Conservation (phyloP, 2,888 invertebrate species). For the Amphimallon solstitiale region DNA sequence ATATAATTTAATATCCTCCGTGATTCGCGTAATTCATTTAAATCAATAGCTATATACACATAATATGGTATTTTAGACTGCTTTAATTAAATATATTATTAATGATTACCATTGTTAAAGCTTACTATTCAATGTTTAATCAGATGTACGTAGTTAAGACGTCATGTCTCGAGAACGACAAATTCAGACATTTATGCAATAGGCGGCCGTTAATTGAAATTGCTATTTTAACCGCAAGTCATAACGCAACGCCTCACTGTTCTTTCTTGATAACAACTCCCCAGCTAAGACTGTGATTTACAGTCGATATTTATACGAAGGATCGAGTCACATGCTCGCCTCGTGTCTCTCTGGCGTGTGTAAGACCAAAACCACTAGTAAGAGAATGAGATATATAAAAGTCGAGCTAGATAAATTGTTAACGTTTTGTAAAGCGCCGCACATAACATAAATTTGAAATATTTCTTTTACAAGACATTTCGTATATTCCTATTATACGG, state of each 20-base stretch:
- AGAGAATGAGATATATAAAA: slow-evolving; percentile 60
- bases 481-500: slow-evolving; percentile 1
- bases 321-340: slow-evolving; percentile 49
- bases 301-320: slow-evolving; percentile 39
- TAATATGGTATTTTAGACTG: too few relatives aligned
- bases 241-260: slow-evolving; percentile 49
- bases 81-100: too few relatives aligned
- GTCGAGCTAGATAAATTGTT: slow-evolving; percentile 60
- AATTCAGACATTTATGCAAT: slow-evolving; percentile 30
- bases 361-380: slow-evolving; percentile 53
- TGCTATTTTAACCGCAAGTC: slow-evolving; percentile 51
- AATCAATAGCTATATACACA: too few relatives aligned
- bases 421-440: slow-evolving; percentile 58
- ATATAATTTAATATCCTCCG: too few relatives aligned
- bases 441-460: slow-evolving; percentile 48
- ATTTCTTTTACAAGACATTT: slow-evolving; percentile 35
- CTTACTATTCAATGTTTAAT: slow-evolving; percentile 3
- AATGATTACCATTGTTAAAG: too few relatives aligned
- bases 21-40: too few relatives aligned
- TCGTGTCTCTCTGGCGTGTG: slow-evolving; percentile 45
- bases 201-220: slow-evolving; percentile 52
- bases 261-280: slow-evolving; percentile 50
- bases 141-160: slow-evolving; percentile 8
- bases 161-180: slow-evolving; percentile 20
- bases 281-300: slow-evolving; percentile 42